Evolutionary conservation across 53 echinoderm and acorn worm species (phyloP), one percentile per base, ranked within the genome.

Genomic region (Henricia sp.): DNA sequence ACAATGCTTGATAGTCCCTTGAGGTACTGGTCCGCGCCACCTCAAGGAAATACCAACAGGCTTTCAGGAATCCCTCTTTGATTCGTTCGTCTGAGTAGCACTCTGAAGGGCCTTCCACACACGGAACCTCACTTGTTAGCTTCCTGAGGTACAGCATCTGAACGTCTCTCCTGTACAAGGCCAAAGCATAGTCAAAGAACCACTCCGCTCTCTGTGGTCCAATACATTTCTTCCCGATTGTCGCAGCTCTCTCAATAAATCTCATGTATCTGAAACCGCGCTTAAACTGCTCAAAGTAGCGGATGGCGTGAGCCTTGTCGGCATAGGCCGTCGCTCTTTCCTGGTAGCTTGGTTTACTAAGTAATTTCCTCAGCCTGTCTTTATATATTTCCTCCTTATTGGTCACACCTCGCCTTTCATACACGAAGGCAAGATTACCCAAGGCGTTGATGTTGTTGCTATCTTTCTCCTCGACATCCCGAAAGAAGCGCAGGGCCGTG

Each of bases 171-270:
- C 92, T 56, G 53, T 93, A 95, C 32, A 95, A 80, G 5, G 88
- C 95, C 13, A 93, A 58, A 0, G 86, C 95, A 72, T 89, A 88
- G 71, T 95, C 95, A 36, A 95, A 95, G 71, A 95, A 83, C 95
- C 95, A 95, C 28, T 95, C 95, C 8, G 68, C 89, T 26, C 63
- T 54, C 19, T 90, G 83, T 0, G 91, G 89, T 16, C 77, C 55
- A 16, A 50, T 34, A 35, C 93, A 93, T 32, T 70, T 70, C 12
- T 55, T 63, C 0, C 91, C 92, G 21, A 95, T 53, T 10, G 88
- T 83, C 12, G 91, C 89, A 6, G 93, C 93, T 71, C 91, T 74
- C 57, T 90, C 84, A 1, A 90, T 86, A 14, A 91, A 95, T 12
- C 86, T 58, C 92, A 95, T 95, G 35, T 95, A 93, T 3, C 84